These are phyloP conservation scores for Epicampocera succincta DNA, from an alignment of 2,888 invertebrate species.

Conservation along the genomic window DNA sequence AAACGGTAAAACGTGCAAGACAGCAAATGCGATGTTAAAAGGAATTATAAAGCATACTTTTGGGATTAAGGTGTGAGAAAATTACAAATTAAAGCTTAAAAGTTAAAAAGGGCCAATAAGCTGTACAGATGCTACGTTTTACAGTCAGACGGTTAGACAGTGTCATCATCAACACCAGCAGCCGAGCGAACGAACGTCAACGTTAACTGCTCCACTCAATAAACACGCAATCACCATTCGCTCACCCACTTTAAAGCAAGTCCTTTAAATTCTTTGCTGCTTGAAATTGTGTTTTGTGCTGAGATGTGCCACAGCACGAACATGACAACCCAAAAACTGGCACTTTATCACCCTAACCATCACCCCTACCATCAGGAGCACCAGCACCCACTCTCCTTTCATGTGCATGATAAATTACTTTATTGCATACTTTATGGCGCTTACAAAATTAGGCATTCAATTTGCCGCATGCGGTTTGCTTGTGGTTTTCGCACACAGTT, in stretches of 20 bases:
- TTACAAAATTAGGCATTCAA: constrained; percentile 67
- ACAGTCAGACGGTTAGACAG: constrained; percentile 67
- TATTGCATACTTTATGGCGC: constrained; percentile 74
- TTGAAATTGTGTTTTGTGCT: constrained; percentile 65
- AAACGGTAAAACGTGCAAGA: constrained; percentile 24
- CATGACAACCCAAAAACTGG: constrained; percentile 48
- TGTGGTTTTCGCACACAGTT: constrained; percentile 38
- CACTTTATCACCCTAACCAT: background rate
- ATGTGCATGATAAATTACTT: constrained; percentile 64
- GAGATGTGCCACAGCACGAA: constrained; percentile 74
- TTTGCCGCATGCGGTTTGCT: constrained; percentile 64
- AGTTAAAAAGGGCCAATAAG: constrained; percentile 77
- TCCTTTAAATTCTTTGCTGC: constrained; percentile 58
- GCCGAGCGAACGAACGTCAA: background rate
- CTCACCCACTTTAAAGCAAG: constrained; percentile 43
- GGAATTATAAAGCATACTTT: constrained; percentile 20
- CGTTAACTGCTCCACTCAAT: constrained; percentile 52
- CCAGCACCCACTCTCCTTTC: background rate
- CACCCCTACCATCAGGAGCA: too few species aligned
- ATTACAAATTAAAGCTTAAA: constrained; percentile 74
- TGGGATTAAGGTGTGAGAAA: constrained; percentile 23
- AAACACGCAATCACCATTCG: constrained; percentile 49
- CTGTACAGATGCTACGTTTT: constrained; percentile 53
- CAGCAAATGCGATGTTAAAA: constrained; percentile 13
- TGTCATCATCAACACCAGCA: constrained; percentile 34